A percentile compares a stretch with the other conserved stretches of the same genome.
Conservation (phyloP, 2,113 vertebrate species). For the Lepisosteus oculatus region DNA sequence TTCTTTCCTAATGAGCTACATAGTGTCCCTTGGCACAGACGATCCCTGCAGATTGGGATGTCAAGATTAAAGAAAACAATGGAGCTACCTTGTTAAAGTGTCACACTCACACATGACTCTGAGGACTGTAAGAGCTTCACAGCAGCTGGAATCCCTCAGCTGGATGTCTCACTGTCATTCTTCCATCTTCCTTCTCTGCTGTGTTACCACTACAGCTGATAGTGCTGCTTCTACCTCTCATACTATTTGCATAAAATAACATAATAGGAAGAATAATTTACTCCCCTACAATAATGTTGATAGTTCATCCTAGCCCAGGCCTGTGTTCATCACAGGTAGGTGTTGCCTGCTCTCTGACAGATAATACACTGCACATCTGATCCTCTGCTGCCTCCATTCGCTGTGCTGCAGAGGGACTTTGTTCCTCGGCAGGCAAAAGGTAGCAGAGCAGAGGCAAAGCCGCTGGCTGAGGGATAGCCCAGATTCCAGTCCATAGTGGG, state of each 20-base stretch:
- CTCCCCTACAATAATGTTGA: background rate
- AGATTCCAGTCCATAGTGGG: conserved; percentile 34
- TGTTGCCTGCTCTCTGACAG: background rate
- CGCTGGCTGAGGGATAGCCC: conserved; percentile 44
- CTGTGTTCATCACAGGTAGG: background rate
- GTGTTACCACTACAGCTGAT: background rate
- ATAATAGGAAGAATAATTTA: background rate
- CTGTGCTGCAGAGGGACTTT: conserved; percentile 28
- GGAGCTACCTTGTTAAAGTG: background rate
- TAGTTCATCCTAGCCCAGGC: background rate
- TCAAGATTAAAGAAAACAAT: conserved; percentile 3
- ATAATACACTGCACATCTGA: background rate
- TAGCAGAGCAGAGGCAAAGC: conserved; percentile 3
- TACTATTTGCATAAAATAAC: no score
- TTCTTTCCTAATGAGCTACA: no score
- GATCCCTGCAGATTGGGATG: background rate
- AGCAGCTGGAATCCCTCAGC: no score
- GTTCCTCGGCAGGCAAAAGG: background rate
- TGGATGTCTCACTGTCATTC: background rate
- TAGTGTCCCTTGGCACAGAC: no score
- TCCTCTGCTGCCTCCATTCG: conserved; percentile 29
- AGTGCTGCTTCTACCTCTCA: background rate
- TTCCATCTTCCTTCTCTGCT: background rate
- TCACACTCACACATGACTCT: background rate
- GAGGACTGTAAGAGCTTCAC: background rate